phyloP scores from a whole-genome alignment of 2,797 vertebrate species.

The Channallabes apus region DNA sequence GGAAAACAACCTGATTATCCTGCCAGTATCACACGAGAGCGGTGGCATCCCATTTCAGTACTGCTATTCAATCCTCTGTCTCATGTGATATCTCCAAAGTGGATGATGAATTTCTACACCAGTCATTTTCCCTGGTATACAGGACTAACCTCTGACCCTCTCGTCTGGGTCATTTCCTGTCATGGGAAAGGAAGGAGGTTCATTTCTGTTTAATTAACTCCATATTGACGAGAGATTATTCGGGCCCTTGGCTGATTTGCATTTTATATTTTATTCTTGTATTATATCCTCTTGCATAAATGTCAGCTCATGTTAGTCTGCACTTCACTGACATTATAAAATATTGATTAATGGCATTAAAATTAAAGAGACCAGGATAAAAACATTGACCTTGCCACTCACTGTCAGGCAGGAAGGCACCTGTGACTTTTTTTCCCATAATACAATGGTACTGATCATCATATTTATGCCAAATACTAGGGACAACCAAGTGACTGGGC shows the following conservation, averaged over 20 bases:
- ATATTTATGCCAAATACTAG: neutral
- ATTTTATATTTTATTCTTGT: slow-evolving; percentile 69
- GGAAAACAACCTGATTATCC: slow-evolving; percentile 47
- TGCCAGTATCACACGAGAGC: slow-evolving; percentile 17
- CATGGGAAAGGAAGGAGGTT: slow-evolving; percentile 17
- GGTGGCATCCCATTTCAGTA: slow-evolving; percentile 28
- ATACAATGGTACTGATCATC: neutral
- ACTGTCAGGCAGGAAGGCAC: slow-evolving; percentile 12
- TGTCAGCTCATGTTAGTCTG: slow-evolving; percentile 72
- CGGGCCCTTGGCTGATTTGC: slow-evolving; percentile 68
- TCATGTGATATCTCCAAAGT: slow-evolving; percentile 12
- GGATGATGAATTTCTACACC: neutral
- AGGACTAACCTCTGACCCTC: slow-evolving; percentile 43
- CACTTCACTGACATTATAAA: slow-evolving; percentile 74
- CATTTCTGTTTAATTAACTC: slow-evolving; percentile 61
- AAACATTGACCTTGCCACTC: slow-evolving; percentile 17
- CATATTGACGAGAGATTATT: slow-evolving; percentile 63
- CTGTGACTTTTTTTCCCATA: neutral
- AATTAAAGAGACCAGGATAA: slow-evolving; percentile 59
- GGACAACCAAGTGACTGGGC: slow-evolving; percentile 11
- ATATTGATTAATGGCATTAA: slow-evolving; percentile 75
- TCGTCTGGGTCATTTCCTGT: slow-evolving; percentile 40
- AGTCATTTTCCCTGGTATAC: neutral
- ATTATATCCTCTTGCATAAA: slow-evolving; percentile 82
- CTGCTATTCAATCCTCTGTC: slow-evolving; percentile 14